Evolutionary conservation across 2,113 vertebrate genomes (phyloP).

Genomic region (Pelmatolapia mariae): DNA sequence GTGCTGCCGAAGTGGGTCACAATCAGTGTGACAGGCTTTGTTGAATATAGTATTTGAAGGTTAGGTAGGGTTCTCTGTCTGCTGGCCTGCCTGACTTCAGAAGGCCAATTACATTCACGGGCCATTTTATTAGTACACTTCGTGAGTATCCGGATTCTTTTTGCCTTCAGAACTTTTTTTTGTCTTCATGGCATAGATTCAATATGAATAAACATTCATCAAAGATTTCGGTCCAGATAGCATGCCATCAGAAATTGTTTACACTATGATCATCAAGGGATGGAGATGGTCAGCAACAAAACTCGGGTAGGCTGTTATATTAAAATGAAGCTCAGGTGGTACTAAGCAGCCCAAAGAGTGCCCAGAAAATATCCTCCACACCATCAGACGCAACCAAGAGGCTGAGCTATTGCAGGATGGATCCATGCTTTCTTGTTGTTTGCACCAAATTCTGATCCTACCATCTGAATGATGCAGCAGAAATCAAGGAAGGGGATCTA

Average conservation of each 20-base stretch:
- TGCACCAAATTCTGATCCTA: neutral
- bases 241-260: neutral
- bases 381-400: neutral
- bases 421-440: neutral
- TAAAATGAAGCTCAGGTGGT: neutral
- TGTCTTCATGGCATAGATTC: neutral
- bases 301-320: neutral
- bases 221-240: neutral
- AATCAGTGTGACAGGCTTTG: neutral
- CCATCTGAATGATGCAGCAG: neutral
- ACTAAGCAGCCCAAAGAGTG: neutral
- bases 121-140: neutral
- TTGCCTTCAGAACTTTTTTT: neutral
- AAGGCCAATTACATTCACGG: neutral
- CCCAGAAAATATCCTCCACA: neutral
- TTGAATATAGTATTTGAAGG: neutral
- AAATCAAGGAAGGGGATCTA: neutral
- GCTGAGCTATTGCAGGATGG: neutral
- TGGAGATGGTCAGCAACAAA: neutral
- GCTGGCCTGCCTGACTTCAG: neutral
- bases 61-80: neutral
- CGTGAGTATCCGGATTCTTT: rapidly evolving
- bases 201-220: neutral
- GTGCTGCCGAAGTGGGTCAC: neutral
- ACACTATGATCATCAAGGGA: neutral